Evolutionary conservation across 2,797 vertebrate genomes (phyloP).

Genomic region (Zonotrichia albicollis): DNA sequence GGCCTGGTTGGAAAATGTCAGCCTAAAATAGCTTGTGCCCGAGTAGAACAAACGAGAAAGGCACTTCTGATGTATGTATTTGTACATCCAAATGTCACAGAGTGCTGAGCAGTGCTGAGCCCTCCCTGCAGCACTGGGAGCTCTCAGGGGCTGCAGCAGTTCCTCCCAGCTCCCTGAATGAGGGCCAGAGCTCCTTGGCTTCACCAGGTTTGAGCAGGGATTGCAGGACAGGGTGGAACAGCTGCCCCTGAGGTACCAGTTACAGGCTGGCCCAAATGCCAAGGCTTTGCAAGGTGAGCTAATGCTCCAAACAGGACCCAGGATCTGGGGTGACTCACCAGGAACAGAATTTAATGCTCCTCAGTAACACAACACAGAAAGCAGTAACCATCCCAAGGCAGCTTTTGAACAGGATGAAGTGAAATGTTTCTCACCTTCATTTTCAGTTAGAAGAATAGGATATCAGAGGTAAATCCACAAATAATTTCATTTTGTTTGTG

Average conservation of each 20-base stretch:
- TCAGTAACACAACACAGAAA: neutral
- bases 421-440: neutral
- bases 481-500: neutral
- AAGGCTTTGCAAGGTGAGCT: conserved; percentile 65
- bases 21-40: conserved; percentile 53
- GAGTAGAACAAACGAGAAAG: conserved; percentile 8
- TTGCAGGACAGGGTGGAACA: neutral
- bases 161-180: neutral
- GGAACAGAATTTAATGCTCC: conserved; percentile 11
- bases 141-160: neutral
- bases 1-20: conserved; percentile 58
- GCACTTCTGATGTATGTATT: neutral
- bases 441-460: neutral
- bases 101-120: neutral
- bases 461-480: neutral
- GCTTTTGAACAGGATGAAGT: neutral
- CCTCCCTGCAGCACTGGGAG: neutral
- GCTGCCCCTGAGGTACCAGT: neutral
- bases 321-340: conserved; percentile 31
- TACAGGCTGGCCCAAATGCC: conserved; percentile 17
- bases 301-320: conserved; percentile 37
- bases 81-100: neutral
- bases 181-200: neutral
- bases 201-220: neutral
- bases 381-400: neutral